Conservation (phyloP, 92 coral and sea anemone species). For the Desmophyllum pertusum region DNA sequence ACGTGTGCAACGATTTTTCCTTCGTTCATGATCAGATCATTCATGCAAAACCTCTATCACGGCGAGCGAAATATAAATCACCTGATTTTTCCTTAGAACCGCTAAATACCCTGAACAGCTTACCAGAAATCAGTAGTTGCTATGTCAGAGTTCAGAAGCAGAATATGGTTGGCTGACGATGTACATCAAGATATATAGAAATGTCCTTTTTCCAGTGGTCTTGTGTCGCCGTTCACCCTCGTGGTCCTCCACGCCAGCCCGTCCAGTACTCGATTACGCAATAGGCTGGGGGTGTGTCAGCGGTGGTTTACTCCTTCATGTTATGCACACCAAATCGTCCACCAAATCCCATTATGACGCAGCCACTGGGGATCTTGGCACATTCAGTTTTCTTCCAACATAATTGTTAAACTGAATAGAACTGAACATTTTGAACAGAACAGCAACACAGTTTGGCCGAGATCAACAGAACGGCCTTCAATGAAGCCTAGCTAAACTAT, state of each 20-base stretch:
- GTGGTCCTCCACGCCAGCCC: conserved; percentile 46
- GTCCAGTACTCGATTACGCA: conserved; percentile 32
- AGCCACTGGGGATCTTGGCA: no score
- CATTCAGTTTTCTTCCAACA: no score
- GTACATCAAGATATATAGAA: conserved; percentile 11
- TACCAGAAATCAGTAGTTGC: background rate
- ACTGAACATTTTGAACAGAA: no score
- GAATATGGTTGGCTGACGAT: conserved; percentile 1
- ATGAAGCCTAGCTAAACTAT: no score
- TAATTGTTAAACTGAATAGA: no score
- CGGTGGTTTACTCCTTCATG: background rate
- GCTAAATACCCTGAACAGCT: conserved; percentile 5
- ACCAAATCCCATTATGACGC: no score
- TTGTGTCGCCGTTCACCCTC: conserved; percentile 36
- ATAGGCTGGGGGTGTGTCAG: conserved; percentile 47
- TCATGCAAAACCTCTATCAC: conserved; percentile 1
- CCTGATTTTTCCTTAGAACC: conserved; percentile 5
- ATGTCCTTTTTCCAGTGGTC: background rate
- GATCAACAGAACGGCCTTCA: no score
- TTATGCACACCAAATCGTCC: background rate
- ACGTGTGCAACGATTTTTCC: background rate
- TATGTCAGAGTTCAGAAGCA: background rate
- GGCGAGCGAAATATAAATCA: conserved; percentile 12
- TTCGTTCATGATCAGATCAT: conserved; percentile 17
- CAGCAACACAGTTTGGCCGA: no score